Evolutionary conservation across 2,113 vertebrate species (phyloP).

Genomic region (Guaruba guarouba): DNA sequence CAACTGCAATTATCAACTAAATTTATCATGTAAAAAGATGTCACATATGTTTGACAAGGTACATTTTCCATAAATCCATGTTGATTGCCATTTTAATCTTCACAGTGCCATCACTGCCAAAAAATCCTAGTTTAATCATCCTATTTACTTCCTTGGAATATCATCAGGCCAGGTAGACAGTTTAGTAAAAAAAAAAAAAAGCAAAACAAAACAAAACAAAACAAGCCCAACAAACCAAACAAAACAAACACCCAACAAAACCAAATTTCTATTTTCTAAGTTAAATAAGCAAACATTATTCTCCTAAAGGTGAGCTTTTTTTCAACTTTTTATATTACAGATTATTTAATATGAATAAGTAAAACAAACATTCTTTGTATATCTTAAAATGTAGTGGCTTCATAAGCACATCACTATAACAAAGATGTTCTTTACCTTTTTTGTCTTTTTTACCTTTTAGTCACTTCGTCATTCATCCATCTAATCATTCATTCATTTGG

Average conservation of each 20-base stretch:
- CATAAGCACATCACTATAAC: not conserved
- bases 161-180: not conserved
- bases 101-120: not conserved
- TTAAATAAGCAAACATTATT: not conserved
- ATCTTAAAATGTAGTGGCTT: not conserved
- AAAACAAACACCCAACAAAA: rapidly evolving
- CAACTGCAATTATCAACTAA: not conserved
- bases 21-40: not conserved
- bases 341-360: not conserved
- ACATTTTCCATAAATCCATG: not conserved
- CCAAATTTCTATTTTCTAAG: not conserved
- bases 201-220: rapidly evolving
- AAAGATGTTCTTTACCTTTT: rapidly evolving
- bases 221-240: not conserved
- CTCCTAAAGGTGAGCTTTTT: not conserved
- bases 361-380: not conserved
- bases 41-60: not conserved
- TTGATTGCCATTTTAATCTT: not conserved
- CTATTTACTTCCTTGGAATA: not conserved
- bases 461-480: not conserved
- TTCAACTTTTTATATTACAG: not conserved
- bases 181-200: not conserved
- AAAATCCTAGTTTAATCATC: not conserved
- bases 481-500: not conserved
- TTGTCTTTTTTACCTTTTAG: not conserved